Evolutionary conservation across 1,140 invertebrate genomes (phyloP), one percentile per base, ranked within the genome.

Genomic region (Oncopodura yosiiana): DNA sequence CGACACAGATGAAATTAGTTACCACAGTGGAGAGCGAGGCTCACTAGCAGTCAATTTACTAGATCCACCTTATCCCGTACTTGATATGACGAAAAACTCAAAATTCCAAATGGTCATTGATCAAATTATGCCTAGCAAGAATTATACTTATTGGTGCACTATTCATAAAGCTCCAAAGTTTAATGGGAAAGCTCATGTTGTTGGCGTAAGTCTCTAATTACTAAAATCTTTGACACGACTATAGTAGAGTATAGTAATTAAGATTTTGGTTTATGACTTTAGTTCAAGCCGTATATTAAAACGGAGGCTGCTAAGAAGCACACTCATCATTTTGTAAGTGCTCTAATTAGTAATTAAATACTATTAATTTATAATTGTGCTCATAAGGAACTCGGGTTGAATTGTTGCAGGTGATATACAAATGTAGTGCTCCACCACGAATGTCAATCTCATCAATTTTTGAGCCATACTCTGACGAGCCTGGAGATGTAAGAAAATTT

Each of bases 131-230:
- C 59, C 59, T 9, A 57, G 30, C 32, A 53, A 52, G 30, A 43
- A 84, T 36, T 87, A 84, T 0, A 69, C 84, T 0, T 89, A 89
- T 66, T 89, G 86, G 86, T 88, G 86, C 67, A 88, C 87, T 71
- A 84, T 90, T 19, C 84, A 88, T 69, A 83, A 81, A 70, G 78
- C 79, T 0, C 86, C 86, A 0, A 64, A 70, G 1, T 65, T 87
- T 3, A 70, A 73, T 0, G 69, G 68, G 9, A 88, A 87, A 65
- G 82, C 87, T 63, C 87, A 90, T 61, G 86, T 88, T 66, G 79
- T 87, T 54, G 86, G 85, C 51, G 76, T 79, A 68, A 74, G 70
- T 69, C 18, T 14, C 9, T 8, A 23, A 23, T 23, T 23, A 12
- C 27, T n/a, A n/a, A n/a, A n/a, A n/a, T n/a, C n/a, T n/a, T n/a